Conservation (phyloP, 2,888 invertebrate genomes). For the Isoperla grammatica region DNA sequence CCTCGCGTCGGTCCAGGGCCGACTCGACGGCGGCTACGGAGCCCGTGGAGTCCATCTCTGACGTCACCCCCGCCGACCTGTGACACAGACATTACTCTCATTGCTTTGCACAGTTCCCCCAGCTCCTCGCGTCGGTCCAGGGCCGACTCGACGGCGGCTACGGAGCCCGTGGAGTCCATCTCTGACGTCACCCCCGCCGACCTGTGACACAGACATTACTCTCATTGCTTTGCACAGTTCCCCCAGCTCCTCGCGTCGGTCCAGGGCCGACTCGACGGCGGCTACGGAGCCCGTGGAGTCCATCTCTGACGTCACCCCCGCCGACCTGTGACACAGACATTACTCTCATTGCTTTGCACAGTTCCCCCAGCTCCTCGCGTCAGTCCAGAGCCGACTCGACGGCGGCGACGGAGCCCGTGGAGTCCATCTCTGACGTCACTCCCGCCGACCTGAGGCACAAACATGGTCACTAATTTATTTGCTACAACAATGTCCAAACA, state of each 20-base stretch:
- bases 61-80: conserved; percentile 46
- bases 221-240: too few species aligned
- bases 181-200: conserved; percentile 44
- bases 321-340: too few species aligned
- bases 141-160: conserved; percentile 84
- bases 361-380: conserved; percentile 83
- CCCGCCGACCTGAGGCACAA: conserved; percentile 47
- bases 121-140: conserved; percentile 85
- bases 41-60: conserved; percentile 46
- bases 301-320: conserved; percentile 44
- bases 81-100: too few species aligned
- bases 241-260: conserved; percentile 85
- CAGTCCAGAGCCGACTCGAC: conserved; percentile 87
- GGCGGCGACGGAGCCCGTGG: conserved; percentile 59
- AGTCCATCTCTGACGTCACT: conserved; percentile 45
- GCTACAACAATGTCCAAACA: too few species aligned
- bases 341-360: too few species aligned
- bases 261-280: conserved; percentile 84
- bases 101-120: conserved; percentile 87
- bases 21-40: conserved; percentile 78
- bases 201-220: too few species aligned
- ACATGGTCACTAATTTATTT: too few species aligned
- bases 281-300: conserved; percentile 54
- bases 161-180: conserved; percentile 46
- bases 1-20: conserved; percentile 82